Conservation (phyloP, 2,888 invertebrate species). For the Euphydryas editha region DNA sequence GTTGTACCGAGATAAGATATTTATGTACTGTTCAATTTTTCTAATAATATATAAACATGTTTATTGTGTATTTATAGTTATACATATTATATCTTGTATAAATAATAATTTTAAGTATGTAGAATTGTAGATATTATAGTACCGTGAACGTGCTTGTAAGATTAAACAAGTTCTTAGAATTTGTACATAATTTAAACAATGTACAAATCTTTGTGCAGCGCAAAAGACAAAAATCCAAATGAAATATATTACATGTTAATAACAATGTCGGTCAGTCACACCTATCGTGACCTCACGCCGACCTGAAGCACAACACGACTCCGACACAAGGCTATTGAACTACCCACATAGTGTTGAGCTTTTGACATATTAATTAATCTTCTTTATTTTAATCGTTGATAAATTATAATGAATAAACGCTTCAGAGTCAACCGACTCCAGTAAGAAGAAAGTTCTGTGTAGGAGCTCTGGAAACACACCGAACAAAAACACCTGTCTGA, state of each 20-base stretch:
- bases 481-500: too few relatives aligned
- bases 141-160: background rate
- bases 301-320: slow-evolving; percentile 11
- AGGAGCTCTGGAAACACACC: too few relatives aligned
- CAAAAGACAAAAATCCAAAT: background rate
- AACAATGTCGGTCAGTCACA: slow-evolving; percentile 21
- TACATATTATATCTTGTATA: too few relatives aligned
- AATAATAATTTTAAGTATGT: background rate
- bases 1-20: too few relatives aligned
- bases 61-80: too few relatives aligned
- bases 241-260: background rate
- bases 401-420: background rate
- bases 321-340: slow-evolving; percentile 25
- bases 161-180: background rate
- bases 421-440: background rate
- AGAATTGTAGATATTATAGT: background rate
- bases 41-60: too few relatives aligned
- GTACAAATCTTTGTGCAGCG: background rate
- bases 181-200: background rate
- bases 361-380: slow-evolving; percentile 10
- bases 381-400: background rate
- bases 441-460: background rate
- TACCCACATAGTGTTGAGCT: slow-evolving; percentile 17
- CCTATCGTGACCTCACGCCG: slow-evolving; percentile 22
- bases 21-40: too few relatives aligned